phyloP scores from a whole-genome alignment of 2,113 vertebrate genomes.

The Clarias batrachus region DNA sequence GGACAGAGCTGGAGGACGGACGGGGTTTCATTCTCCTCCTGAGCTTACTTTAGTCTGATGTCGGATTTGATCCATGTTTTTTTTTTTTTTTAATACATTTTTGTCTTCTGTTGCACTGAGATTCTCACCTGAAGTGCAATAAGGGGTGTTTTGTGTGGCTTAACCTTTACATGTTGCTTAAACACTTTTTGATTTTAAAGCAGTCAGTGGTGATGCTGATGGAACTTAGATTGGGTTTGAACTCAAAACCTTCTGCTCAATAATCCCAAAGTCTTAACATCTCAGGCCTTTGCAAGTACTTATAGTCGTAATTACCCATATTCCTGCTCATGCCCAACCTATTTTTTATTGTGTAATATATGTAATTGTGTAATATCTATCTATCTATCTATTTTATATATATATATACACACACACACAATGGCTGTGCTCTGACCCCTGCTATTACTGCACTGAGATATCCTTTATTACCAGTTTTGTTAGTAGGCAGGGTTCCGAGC shows the following conservation, averaged over 20 bases:
- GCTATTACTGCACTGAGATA: too few relatives aligned
- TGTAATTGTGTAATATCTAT: too few relatives aligned
- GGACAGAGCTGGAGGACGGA: background rate
- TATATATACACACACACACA: too few relatives aligned
- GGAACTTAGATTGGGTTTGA: background rate
- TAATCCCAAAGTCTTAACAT: background rate
- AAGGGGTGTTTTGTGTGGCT: background rate
- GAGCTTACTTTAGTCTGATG: background rate
- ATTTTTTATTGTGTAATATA: background rate
- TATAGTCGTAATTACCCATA: background rate
- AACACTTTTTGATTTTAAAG: background rate
- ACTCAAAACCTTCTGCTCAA: background rate
- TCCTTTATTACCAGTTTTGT: too few relatives aligned
- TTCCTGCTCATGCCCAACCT: background rate
- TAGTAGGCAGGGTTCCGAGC: too few relatives aligned
- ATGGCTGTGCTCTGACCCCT: too few relatives aligned
- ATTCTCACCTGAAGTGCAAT: background rate
- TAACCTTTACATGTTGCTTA: background rate
- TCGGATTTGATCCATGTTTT: background rate
- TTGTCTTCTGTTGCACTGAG: background rate
- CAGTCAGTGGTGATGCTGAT: background rate
- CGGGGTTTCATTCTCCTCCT: too few relatives aligned
- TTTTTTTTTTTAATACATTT: background rate
- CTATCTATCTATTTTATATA: too few relatives aligned
- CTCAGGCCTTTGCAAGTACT: background rate